Percentiles rank a stretch among this genome's conserved stretches.
phyloP scores from a whole-genome alignment of 2,888 invertebrate genomes.

The Oscheius sp. region DNA sequence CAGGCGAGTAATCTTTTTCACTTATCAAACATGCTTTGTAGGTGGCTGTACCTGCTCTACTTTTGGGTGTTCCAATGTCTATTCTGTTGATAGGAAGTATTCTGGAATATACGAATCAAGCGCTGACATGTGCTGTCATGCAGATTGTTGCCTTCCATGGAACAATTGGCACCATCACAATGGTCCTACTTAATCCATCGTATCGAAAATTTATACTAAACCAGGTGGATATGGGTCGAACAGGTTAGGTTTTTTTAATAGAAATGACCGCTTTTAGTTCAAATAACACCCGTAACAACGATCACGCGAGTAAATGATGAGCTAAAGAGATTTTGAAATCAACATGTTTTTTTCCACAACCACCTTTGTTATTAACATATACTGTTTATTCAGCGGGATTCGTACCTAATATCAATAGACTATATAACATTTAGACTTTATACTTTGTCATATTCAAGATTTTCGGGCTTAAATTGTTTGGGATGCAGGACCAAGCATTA shows the following conservation, averaged over 20 bases:
- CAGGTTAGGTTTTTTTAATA: neutral
- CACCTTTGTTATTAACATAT: no score
- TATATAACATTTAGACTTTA: neutral
- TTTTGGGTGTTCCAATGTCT: neutral
- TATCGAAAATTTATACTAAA: constrained; percentile 12
- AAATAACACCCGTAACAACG: neutral
- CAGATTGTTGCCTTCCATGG: constrained; percentile 22
- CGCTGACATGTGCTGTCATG: constrained; percentile 2
- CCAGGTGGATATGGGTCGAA: neutral
- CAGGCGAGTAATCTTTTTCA: neutral
- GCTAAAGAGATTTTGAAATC: neutral
- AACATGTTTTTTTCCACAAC: no score
- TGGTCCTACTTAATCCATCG: constrained; percentile 15
- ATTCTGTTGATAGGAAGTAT: constrained; percentile 6
- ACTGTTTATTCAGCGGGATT: no score
- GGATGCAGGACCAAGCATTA: neutral
- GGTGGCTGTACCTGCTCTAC: constrained; percentile 1
- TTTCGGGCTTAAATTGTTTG: neutral
- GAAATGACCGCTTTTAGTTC: neutral
- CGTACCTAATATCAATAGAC: neutral
- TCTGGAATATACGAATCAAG: neutral
- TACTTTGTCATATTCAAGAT: neutral
- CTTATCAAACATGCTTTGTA: neutral
- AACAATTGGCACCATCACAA: constrained; percentile 2
- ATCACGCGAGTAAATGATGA: neutral